Evolutionary conservation across 2,797 vertebrate species (phyloP), one percentile per base, ranked within the genome.

Genomic region (Scolopax bukidnonensis): DNA sequence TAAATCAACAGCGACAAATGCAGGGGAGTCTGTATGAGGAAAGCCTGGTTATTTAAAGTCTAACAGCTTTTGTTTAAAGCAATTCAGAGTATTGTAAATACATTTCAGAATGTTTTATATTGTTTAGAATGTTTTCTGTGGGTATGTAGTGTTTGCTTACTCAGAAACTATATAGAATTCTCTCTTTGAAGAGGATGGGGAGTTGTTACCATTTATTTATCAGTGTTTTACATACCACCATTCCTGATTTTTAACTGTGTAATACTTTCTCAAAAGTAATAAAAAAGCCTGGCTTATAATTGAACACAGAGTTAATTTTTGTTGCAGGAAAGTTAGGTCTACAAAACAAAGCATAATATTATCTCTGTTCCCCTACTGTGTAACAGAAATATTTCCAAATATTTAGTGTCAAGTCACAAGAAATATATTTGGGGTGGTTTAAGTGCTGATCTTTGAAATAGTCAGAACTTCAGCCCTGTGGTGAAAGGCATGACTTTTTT

Each of bases 41-140:
- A 84, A 86, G 56, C 43, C 36, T 84, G 43, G 78, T 18, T 85
- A 68, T 93, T 93, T 80, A 64, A 88, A 88, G 74, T 15, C 63
- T 70, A 80, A 85, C 74, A 89, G 75, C 68, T 80, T 94, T 92
- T 95, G 90, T 97, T 95, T 95, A 88, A 90, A 91, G 67, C 63
- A 90, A 83, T 94, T 90, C 71, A 75, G 65, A 71, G 70, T 51
- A 74, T 64, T 90, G 63, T 80, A 96, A 93, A 92, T 81, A 86
- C 25, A 69, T 91, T 96, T 89, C 47, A 47, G 48, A 57, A 89
- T 85, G 53, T 76, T 95, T 96, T 90, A 30, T 75, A 33, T 67
- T 94, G 67, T 92, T 92, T 95, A 85, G 28, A 70, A 9, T 76
- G 54, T 56, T 90, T 94, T 92, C 76, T 86, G 30, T 67, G 84